These are phyloP conservation scores for Drosophila mimica DNA, from an alignment of 2,888 invertebrate species.

Conservation along the genomic window DNA sequence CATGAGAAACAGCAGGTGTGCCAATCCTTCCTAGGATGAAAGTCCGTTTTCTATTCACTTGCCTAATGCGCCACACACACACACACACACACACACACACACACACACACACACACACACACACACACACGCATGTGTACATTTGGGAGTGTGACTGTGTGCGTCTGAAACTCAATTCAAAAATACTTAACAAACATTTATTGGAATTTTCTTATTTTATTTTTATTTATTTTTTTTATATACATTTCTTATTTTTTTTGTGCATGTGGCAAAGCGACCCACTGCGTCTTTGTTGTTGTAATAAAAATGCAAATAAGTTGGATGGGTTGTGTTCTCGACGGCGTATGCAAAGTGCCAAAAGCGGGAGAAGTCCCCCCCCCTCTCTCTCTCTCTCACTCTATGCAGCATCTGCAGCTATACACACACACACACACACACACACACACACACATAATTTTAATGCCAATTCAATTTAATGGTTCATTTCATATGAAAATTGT, in stretches of 20 bases:
- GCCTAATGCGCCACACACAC: constrained; percentile 49
- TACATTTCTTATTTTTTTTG: constrained; percentile 24
- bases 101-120: background rate
- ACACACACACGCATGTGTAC: background rate
- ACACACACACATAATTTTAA: constrained; percentile 76
- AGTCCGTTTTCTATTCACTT: constrained; percentile 51
- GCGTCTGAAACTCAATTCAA: constrained; percentile 73
- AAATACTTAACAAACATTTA: constrained; percentile 80
- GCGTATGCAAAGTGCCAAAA: constrained; percentile 78
- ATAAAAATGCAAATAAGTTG: constrained; percentile 79
- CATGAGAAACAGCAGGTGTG: constrained; percentile 73
- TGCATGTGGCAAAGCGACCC: constrained; percentile 48
- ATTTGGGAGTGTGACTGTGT: constrained; percentile 24
- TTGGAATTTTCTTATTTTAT: constrained; percentile 64
- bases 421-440: constrained; percentile 52
- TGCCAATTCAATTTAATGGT: constrained; percentile 81
- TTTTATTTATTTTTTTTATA: constrained; percentile 25
- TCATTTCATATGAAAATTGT: constrained; percentile 81
- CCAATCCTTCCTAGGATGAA: constrained; percentile 52
- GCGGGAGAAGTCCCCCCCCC: constrained; percentile 44
- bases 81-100: background rate
- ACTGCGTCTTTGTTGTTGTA: constrained; percentile 70
- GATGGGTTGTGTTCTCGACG: constrained; percentile 61
- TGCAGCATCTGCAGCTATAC: too few species aligned
- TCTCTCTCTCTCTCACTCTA: background rate